These are phyloP conservation scores for Coregonus sp. DNA, from an alignment of 2,797 vertebrate species.

Conservation along the genomic window DNA sequence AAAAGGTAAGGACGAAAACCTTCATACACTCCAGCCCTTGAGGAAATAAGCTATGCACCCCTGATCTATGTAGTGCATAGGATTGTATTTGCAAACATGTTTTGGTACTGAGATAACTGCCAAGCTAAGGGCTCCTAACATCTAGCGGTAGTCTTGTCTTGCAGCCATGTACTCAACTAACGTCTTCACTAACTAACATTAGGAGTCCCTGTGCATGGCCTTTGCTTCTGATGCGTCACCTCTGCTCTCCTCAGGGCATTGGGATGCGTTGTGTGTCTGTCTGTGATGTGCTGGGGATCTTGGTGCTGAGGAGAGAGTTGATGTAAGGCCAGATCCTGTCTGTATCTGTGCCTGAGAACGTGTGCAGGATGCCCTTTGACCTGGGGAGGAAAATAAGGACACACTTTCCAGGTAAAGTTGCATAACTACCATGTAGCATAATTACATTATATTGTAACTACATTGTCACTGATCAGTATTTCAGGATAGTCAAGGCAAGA, in stretches of 20 bases:
- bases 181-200: background rate
- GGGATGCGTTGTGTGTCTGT: slow-evolving; percentile 60
- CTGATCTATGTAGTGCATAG: background rate
- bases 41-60: slow-evolving; percentile 24
- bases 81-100: background rate
- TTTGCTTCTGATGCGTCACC: background rate
- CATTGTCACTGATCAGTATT: background rate
- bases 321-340: slow-evolving; percentile 96
- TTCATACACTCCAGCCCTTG: slow-evolving; percentile 13
- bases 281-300: slow-evolving; percentile 75
- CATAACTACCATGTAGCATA: background rate
- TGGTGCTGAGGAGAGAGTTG: slow-evolving; percentile 85
- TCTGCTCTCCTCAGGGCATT: slow-evolving; percentile 56
- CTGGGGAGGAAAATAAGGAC: slow-evolving; percentile 57
- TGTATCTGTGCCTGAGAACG: slow-evolving; percentile 94
- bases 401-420: background rate
- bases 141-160: background rate
- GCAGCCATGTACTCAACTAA: no score
- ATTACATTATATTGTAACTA: background rate
- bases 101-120: background rate
- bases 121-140: background rate
- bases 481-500: background rate
- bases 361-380: slow-evolving; percentile 88
- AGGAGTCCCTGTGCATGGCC: background rate
- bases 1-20: background rate